Base-by-base conservation (phyloP, 2,888 invertebrate species). In the Noctua comes region DNA sequence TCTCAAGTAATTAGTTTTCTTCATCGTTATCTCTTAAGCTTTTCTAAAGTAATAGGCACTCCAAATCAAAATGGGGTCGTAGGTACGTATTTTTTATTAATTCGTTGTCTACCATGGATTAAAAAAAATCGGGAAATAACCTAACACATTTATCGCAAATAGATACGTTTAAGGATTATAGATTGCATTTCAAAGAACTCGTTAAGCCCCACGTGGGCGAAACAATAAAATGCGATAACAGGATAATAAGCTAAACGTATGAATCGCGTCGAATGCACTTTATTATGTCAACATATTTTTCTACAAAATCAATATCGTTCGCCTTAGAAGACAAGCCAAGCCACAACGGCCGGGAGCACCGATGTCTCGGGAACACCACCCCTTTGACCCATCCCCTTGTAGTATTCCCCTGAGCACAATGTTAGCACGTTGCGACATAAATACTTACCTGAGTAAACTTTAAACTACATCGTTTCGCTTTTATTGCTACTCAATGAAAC, bases 351-450 rank as follows among this genome's bases (percentile, higher is more conserved):
- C 87, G 89, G 90, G 91, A 92, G 92, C 89, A 91, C 90, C 91
- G 93, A 92, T 89, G 91, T 92, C 92, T 92, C 90, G 89, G 88
- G 90, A 89, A 89, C 90, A 76, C 88, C 90, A 93, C 93, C 93
- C 93, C 92, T 92, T 89, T 90, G 90, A 91, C 91, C 92, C 93
- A 90, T 91, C 93, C 94, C 93, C 92, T 91, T 88, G 89, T 91
- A 92, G 91, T 91, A 91, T 91, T 93, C 93, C 93, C 93, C 87
- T 84, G 93, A 91, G 93, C 88, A 91, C 91, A 90, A 92, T 94
- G 93, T 94, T 95, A 94, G 93, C 95, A 94, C 94, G 91, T 91
- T 91, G 92, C 94, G 93, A 94, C 94, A 94, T 94, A 95, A 94
- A 96, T 95, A 95, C 94, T 94, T 94, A 94, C 94, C 94, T 94